Conservation (phyloP, 2,888 invertebrate species). For the Clistopyga incitator region DNA sequence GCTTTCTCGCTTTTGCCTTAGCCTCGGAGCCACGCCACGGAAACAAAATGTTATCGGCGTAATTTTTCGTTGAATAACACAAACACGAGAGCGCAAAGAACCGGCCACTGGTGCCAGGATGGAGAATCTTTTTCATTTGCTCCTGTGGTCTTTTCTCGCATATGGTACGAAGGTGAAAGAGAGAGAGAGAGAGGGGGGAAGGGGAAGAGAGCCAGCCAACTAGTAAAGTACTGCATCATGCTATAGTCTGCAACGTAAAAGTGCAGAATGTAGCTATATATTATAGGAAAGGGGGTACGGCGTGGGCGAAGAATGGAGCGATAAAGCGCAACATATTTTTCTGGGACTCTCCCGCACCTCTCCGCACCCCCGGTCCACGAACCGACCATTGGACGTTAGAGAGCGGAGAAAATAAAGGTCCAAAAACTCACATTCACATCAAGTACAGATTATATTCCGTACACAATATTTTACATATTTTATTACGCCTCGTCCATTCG, state of each 20-base stretch:
- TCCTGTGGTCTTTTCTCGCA: constrained; percentile 34
- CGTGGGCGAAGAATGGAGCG: constrained; percentile 64
- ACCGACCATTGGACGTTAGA: background rate
- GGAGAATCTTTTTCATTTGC: constrained; percentile 43
- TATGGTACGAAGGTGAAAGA: background rate
- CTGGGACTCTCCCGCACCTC: constrained; percentile 16
- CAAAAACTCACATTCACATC: background rate
- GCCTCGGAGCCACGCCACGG: constrained; percentile 15
- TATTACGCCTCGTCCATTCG: background rate
- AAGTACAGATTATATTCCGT: constrained; percentile 14
- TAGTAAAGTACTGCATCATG: constrained; percentile 55
- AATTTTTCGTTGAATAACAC: constrained; percentile 65
- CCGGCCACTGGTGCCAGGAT: constrained; percentile 18
- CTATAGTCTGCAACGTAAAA: constrained; percentile 42
- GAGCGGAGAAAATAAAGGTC: background rate
- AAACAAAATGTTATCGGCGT: constrained; percentile 66
- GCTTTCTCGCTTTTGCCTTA: constrained; percentile 36
- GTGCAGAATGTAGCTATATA: constrained; percentile 44
- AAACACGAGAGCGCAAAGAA: constrained; percentile 19
- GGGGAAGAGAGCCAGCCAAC: constrained; percentile 35
- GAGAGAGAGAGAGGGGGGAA: background rate
- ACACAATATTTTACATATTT: background rate
- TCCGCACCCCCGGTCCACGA: background rate
- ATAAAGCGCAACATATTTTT: constrained; percentile 67
- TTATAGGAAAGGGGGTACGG: constrained; percentile 30